phyloP scores from a whole-genome alignment of 2,888 invertebrate genomes.

The Archips crataeganus region DNA sequence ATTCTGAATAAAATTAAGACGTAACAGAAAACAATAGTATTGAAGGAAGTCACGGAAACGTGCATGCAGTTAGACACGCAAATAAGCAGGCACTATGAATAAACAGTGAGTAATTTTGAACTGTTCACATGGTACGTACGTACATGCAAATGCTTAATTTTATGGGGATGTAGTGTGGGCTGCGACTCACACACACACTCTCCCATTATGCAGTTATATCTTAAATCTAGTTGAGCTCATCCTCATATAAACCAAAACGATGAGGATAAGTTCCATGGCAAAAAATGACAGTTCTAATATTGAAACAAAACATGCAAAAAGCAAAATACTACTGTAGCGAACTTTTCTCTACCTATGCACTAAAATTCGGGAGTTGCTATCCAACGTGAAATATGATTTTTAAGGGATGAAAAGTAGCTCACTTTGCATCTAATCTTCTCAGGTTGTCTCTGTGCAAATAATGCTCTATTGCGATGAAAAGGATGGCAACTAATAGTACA shows the following conservation, averaged over 20 bases:
- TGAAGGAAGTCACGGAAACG: slow-evolving; percentile 33
- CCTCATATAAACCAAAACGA: neutral
- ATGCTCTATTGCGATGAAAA: too few species aligned
- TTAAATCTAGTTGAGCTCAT: too few species aligned
- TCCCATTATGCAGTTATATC: too few species aligned
- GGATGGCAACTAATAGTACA: too few species aligned
- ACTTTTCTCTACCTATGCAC: too few species aligned
- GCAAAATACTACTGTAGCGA: too few species aligned
- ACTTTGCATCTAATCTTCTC: too few species aligned
- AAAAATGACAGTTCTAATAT: neutral
- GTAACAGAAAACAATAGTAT: slow-evolving; percentile 37
- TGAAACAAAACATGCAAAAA: neutral
- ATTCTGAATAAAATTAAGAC: slow-evolving; percentile 37
- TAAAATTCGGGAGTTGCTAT: too few species aligned
- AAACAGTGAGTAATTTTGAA: slow-evolving; percentile 8
- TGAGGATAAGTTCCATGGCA: neutral
- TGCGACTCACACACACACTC: too few species aligned
- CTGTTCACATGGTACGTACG: slow-evolving; percentile 14
- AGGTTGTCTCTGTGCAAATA: too few species aligned
- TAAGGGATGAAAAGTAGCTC: too few species aligned
- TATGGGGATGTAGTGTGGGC: neutral
- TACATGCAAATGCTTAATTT: slow-evolving; percentile 5
- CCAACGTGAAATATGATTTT: too few species aligned
- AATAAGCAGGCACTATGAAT: neutral
- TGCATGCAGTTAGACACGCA: slow-evolving; percentile 28